Evolutionary conservation across 2,888 invertebrate species (phyloP).

Genomic region (Meloe dianella): DNA sequence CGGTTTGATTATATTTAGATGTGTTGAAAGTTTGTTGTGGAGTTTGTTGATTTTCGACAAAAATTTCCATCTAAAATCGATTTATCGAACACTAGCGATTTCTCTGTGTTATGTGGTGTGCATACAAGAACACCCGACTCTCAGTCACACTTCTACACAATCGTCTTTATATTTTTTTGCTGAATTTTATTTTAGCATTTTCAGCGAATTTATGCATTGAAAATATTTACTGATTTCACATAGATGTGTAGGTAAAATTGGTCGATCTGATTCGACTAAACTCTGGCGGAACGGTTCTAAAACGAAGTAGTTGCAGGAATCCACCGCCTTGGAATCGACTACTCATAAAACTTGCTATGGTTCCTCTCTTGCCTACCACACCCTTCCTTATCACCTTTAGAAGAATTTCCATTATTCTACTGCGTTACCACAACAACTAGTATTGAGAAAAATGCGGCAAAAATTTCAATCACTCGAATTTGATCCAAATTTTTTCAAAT

Average conservation of each 20-base stretch:
- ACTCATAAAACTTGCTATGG: neutral
- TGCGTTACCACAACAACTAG: neutral
- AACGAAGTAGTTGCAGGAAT: neutral
- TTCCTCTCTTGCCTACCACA: neutral
- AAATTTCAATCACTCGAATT: neutral
- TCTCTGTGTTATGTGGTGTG: neutral
- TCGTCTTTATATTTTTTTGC: too few relatives aligned
- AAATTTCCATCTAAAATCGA: slow-evolving; percentile 8
- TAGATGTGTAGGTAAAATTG: neutral
- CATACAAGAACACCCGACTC: neutral
- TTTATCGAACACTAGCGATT: neutral
- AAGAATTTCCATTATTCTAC: neutral
- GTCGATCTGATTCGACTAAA: neutral
- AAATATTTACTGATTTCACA: slow-evolving; percentile 2
- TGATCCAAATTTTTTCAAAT: slow-evolving; percentile 10
- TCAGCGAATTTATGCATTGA: neutral
- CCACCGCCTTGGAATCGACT: neutral
- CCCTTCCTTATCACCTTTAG: neutral
- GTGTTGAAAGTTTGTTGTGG: neutral
- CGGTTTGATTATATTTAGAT: neutral
- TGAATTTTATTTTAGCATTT: neutral
- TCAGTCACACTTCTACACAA: neutral
- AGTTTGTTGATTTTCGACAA: neutral
- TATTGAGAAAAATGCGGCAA: neutral
- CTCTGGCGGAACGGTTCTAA: neutral